Evolutionary conservation across 2,888 invertebrate species (phyloP), one percentile per base, ranked within the genome.

Genomic region (Nomada ruficornis): DNA sequence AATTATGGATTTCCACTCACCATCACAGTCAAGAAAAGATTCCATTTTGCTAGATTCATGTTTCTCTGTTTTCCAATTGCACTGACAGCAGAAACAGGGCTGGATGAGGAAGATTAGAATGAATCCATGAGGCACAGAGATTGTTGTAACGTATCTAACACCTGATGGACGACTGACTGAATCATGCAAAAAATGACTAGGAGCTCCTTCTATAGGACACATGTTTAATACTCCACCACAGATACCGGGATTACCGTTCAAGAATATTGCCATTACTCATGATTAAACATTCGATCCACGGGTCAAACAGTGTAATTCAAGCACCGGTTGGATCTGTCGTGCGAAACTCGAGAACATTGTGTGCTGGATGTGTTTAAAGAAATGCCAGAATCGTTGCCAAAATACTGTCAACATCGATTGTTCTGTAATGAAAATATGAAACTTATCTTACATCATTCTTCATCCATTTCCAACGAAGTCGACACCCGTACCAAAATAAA

Each of bases 241-340:
- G 73, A 71, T 85, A 87, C 85, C 80, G 65, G 64, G 44, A 63
- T 36, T 74, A 74, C 72, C 76, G 55, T 82, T 77, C 29, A 77
- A 89, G 89, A 89, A 89, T 86, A 84, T 82, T 87, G 87, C 89
- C 86, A 90, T 91, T 91, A 89, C 82, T 90, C 89, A 88, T 74
- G 75, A 72, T 86, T 89, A 81, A 88, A 87, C 88, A 88, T 89
- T 88, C 71, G 50, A 83, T 80, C 50, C 74, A 77, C 71, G 81
- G 82, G 85, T 89, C 85, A 84, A 86, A 86, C 77, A 86, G 65
- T 62, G 76, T 82, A 84, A 87, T 74, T 80, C 85, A 85, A 87
- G 86, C 80, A 63, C 29, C 20, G 55, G 52, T 52, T 70, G 73
- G 81, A 64, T 82, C 69, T 75, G 78, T 74, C 62, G 55, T 13